A percentile compares a stretch with the other conserved stretches of the same genome.
These are phyloP conservation scores for Dicyrtoma fusca DNA, from an alignment of 2,888 invertebrate genomes.

Conservation along the genomic window DNA sequence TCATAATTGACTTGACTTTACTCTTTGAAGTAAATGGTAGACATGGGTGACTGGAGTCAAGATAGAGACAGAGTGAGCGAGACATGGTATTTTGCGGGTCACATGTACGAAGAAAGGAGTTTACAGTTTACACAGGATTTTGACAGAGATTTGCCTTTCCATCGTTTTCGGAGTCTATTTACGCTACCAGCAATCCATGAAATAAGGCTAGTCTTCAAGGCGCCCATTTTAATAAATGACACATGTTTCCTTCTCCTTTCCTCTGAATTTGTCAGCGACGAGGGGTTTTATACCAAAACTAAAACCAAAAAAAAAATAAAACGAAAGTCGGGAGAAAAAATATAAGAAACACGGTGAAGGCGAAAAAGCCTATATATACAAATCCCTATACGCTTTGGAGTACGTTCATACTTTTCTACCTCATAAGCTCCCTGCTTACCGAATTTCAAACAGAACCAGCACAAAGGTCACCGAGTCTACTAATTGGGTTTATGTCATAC, in stretches of 20 bases:
- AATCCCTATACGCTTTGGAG: neutral
- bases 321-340: neutral
- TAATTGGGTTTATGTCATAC: slow-evolving; percentile 22
- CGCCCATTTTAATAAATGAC: slow-evolving; percentile 52
- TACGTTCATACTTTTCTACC: neutral
- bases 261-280: slow-evolving; percentile 15
- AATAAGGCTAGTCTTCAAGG: slow-evolving; percentile 54
- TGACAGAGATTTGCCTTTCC: slow-evolving; percentile 34
- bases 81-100: slow-evolving; percentile 32
- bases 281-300: neutral
- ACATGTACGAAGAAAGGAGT: slow-evolving; percentile 5
- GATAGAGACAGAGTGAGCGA: slow-evolving; percentile 3
- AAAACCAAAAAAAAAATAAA: neutral
- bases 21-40: neutral
- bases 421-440: neutral
- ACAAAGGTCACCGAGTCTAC: slow-evolving; percentile 33
- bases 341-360: neutral
- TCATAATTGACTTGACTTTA: too few species aligned
- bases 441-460: neutral
- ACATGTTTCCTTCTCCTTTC: slow-evolving; percentile 45
- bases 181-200: slow-evolving; percentile 54
- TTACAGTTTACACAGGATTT: slow-evolving; percentile 14
- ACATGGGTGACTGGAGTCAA: slow-evolving; percentile 5
- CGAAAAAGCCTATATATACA: neutral
- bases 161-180: slow-evolving; percentile 46